Base-by-base conservation (phyloP, 2,797 vertebrate genomes). In the Corythornis leucogaster region DNA sequence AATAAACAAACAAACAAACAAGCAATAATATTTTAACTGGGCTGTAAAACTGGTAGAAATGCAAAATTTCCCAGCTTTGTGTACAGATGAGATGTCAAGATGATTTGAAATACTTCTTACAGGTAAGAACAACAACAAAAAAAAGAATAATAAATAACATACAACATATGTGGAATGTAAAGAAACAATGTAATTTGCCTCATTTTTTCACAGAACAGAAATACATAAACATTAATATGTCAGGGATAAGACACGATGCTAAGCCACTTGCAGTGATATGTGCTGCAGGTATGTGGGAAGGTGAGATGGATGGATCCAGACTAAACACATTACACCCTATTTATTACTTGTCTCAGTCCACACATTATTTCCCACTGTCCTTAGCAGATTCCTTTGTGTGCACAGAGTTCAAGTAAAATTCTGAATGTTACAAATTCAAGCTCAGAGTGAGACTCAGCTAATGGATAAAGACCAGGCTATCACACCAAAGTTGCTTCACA, bases 121-220 rank as follows among this genome's bases (percentile, higher is more conserved):
- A 82, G 45, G 57, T 73, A 84, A 92, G 51, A 92, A 69, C 15
- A 46, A 20, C 18, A 46, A 22, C 20, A 25, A 50, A 15, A 16
- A 87, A 85, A 85, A 63, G 14, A 74, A 76, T 11, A 94, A 96
- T 96, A 96, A 95, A 95, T 96, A 94, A 87, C 74, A 83, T 69
- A 76, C 21, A 83, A 92, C 82, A 82, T 85, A 93, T 22, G 46
- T 89, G 80, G 66, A 89, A 77, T 42, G 77, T 73, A 93, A 92
- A 92, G 67, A 89, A 94, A 67, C 24, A 21, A 13, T 63, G 48
- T 75, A 63, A 89, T 95, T 76, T 90, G 16, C 63, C 62, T 83
- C 77, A 69, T 79, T 95, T 69, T 93, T 87, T 83, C 68, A 74
- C 46, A 61, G 46, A 86, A 75, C 45, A 92, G 28, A 94, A 92